These are phyloP conservation scores for Cotesia vestalis DNA, from an alignment of 1,140 invertebrate species.

Conservation along the genomic window DNA sequence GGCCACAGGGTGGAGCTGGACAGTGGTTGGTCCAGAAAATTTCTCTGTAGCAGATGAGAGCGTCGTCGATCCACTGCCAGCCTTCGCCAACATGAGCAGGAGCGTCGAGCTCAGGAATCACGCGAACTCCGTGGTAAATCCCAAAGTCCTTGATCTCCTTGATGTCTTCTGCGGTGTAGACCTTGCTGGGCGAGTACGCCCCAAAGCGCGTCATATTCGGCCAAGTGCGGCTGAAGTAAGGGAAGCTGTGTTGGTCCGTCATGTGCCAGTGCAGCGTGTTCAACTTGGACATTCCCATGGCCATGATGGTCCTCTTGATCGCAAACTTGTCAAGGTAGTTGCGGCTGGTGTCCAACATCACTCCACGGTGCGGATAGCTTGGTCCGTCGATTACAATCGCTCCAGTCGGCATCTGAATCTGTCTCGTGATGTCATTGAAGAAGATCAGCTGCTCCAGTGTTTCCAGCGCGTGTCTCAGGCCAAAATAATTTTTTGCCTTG, in stretches of 20 bases:
- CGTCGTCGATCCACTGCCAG: constrained; percentile 75
- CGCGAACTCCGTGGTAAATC: constrained; percentile 76
- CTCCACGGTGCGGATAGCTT: constrained; percentile 77
- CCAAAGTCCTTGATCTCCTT: constrained; percentile 75
- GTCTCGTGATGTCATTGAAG: constrained; percentile 71
- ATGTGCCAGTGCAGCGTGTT: constrained; percentile 72
- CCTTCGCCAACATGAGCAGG: constrained; percentile 91
- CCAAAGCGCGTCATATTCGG: constrained; percentile 78
- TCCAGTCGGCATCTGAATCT: constrained; percentile 70
- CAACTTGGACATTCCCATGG: constrained; percentile 82
- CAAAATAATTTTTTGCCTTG: constrained; percentile 74
- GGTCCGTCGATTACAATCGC: constrained; percentile 75
- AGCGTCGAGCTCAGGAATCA: constrained; percentile 87
- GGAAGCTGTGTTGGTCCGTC: constrained; percentile 68
- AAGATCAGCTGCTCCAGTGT: constrained; percentile 80
- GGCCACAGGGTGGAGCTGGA: constrained; percentile 87
- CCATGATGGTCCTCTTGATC: constrained; percentile 80
- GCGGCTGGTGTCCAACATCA: constrained; percentile 80
- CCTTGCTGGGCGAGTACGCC: constrained; percentile 75
- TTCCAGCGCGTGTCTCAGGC: constrained; percentile 78
- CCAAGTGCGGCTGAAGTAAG: constrained; percentile 74
- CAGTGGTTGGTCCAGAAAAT: constrained; percentile 82
- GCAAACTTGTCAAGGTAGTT: constrained; percentile 75
- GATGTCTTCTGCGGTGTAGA: constrained; percentile 68
- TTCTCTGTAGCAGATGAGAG: constrained; percentile 69